Percentiles rank a stretch among this genome's conserved stretches.
phyloP scores from a whole-genome alignment of 2,113 vertebrate species.

The Phyllostomus hastatus region DNA sequence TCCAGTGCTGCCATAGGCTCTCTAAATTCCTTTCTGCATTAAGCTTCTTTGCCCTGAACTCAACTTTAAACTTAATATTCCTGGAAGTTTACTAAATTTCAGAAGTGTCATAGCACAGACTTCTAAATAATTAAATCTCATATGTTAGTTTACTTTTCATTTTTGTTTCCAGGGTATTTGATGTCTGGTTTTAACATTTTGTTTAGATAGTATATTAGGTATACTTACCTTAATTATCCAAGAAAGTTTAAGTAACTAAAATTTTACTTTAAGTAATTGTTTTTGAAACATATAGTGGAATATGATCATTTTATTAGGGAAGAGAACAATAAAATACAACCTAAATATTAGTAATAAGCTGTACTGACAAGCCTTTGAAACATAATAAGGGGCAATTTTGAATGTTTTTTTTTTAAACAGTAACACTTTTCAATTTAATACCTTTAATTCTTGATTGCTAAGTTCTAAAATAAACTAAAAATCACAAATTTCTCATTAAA shows the following conservation, averaged over 20 bases:
- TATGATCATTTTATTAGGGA: not conserved
- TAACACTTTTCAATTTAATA: not conserved
- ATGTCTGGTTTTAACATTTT: not conserved
- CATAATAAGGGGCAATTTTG: not conserved
- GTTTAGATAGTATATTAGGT: not conserved
- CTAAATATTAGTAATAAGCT: not conserved
- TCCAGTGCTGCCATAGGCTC: not conserved
- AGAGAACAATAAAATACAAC: not conserved
- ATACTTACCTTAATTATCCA: not conserved
- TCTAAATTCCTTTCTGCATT: not conserved
- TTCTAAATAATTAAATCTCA: not conserved
- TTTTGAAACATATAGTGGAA: not conserved
- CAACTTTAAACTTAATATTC: not conserved
- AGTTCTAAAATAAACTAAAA: conserved; percentile 28
- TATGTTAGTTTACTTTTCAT: not conserved
- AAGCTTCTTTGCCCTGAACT: not conserved
- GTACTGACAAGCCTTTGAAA: not conserved
- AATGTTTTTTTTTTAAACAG: not conserved
- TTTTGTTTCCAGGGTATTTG: not conserved
- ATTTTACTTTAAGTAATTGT: not conserved
- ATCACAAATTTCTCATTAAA: not conserved
- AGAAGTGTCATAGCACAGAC: not conserved
- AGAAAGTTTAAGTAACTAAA: not conserved
- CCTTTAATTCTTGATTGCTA: not conserved
- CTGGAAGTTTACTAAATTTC: not conserved